Base-by-base conservation (phyloP, 1,140 invertebrate species). In the Sitodiplosis mosellana region DNA sequence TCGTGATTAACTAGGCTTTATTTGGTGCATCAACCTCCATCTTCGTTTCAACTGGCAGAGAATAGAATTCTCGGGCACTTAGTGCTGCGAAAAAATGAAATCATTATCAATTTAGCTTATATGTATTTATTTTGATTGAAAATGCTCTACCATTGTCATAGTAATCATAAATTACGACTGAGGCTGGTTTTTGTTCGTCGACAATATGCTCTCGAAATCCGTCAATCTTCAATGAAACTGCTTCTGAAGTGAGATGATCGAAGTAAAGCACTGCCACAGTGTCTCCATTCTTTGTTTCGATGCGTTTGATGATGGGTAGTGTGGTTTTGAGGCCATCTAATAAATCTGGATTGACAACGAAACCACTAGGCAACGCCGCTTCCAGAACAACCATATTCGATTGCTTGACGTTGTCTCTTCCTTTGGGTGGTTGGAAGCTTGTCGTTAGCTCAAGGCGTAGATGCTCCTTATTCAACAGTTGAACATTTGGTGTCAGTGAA, bases 381-480 rank as follows among this genome's bases (percentile, higher is more conserved):
- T 87, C 83, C 74, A 87, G 80, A 7, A 89, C 80, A 37, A 81
- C 83, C 84, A 89, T 87, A 56, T 87, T 87, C 34, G 34, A 36
- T 36, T n/a, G 34, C n/a, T 36, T n/a, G 34, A n/a, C n/a, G 8
- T 8, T 36, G 34, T 36, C 34, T 36, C n/a, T 36, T 8, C 34
- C 34, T n/a, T 36, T 36, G 34, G 34, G 34, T 36, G 34, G n/a
- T n/a, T 10, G 34, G 34, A 10, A 36, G n/a, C 8, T n/a, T 8
- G 34, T 36, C 8, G 34, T 36, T 8, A 36, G 8, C n/a, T 36
- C 8, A 36, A 36, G 34, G n/a, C 34, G 8, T n/a, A 36, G 8
- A 36, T 36, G 34, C n/a, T 36, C 8, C n/a, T 36, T n/a, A n/a
- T 36, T 36, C 8, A 36, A 10, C 34, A 36, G 34, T 10, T 8